Base-by-base conservation (phyloP, 2,113 vertebrate species). In the Trachemys scripta region DNA sequence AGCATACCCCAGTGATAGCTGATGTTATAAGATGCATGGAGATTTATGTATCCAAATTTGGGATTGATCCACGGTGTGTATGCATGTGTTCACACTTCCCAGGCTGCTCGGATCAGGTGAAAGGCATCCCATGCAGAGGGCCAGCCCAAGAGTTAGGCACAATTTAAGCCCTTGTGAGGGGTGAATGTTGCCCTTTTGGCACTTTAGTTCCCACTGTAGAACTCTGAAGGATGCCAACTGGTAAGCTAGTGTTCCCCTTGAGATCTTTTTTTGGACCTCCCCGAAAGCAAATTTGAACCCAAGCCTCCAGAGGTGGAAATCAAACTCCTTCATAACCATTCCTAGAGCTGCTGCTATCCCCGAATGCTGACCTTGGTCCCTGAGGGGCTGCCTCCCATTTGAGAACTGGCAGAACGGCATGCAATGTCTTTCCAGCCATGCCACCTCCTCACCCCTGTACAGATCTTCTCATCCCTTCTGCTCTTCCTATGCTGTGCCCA, bases 141-240 rank as follows among this genome's bases (percentile, higher is more conserved):
- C 29, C 59, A 62, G 29, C 14, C 29, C 6, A 29, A 29, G 59
- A 62, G 59, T 13, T 10, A 62, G 59, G 59, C 59, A 14, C 29
- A 16, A 62, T 6, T 62, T 62, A 62, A 62, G 29, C 14, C 13
- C 29, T 35, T 62, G 29, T 35, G 59, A 62, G 29, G 29, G 27
- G 59, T 62, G 54, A 47, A 45, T 92, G 87, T 88, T 78, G 8
- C 38, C 65, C 8, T 78, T 42, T 72, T 79, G 45, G 22, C 84
- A 8, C 75, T 62, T 88, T 51, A 35, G 25, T 53, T 92, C 35
- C 87, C 89, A 69, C 89, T 65, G 76, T 50, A 82, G 82, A 92
- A 76, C 69, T 72, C 80, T 3, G 50, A 86, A 84, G 90, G 84
- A 38, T 42, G 91, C 2, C 31, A 38, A 56, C 2, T 8, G 27